A percentile compares a stretch with the other conserved stretches of the same genome.
phyloP scores from a whole-genome alignment of 2,797 vertebrate species.

The Harpagifer antarcticus region DNA sequence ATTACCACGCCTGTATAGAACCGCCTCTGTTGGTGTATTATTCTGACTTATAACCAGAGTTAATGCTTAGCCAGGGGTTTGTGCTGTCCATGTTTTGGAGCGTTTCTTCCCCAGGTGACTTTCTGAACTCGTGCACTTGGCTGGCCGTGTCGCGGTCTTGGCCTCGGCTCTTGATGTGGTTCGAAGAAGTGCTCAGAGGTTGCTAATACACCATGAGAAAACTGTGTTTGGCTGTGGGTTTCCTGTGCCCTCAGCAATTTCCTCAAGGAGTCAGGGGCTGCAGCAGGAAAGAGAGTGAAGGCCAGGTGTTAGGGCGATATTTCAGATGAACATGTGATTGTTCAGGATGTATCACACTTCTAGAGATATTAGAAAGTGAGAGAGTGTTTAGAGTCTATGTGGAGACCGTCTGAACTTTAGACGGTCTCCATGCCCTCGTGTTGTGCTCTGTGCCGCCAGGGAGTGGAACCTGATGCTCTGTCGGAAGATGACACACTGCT shows the following conservation, averaged over 20 bases:
- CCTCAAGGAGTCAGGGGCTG: constrained; percentile 67
- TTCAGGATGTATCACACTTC: constrained; percentile 39
- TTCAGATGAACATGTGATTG: constrained; percentile 56
- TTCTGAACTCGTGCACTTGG: constrained; percentile 63
- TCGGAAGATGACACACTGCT: constrained; percentile 68
- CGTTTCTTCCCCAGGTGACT: constrained; percentile 43
- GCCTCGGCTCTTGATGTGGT: constrained; percentile 38
- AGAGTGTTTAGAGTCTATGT: not conserved
- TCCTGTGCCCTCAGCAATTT: constrained; percentile 77
- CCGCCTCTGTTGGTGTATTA: constrained; percentile 59
- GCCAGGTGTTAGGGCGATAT: constrained; percentile 55
- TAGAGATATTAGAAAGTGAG: constrained; percentile 16
- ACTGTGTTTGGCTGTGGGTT: constrained; percentile 74
- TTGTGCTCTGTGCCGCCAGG: constrained; percentile 74
- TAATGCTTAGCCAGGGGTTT: not conserved
- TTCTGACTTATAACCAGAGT: not conserved
- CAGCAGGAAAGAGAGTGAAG: constrained; percentile 42
- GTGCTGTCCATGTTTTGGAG: not conserved
- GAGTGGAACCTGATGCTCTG: constrained; percentile 72
- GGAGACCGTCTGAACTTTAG: constrained; percentile 44
- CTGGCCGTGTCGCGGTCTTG: constrained; percentile 34
- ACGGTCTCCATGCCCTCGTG: constrained; percentile 75
- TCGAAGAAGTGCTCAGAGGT: constrained; percentile 56
- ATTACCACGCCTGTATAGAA: constrained; percentile 46
- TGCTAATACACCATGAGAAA: constrained; percentile 77